These are phyloP conservation scores for Macquaria ambigua DNA, from an alignment of 2,113 vertebrate species.

Conservation along the genomic window DNA sequence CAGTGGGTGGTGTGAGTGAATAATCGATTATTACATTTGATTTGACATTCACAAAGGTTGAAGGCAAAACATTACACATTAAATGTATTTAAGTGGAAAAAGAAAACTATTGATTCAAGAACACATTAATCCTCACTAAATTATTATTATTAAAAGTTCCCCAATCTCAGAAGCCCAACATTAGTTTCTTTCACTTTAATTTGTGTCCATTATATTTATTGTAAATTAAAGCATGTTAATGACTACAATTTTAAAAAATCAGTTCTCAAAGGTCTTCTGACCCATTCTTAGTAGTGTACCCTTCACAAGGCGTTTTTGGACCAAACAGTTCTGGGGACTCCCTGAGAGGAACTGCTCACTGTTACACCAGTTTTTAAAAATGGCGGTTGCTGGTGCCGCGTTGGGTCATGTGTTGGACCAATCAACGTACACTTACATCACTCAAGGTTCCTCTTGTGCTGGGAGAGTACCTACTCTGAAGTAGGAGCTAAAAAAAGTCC, in stretches of 20 bases:
- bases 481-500: too few species aligned
- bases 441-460: too few species aligned
- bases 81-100: background rate
- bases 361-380: too few species aligned
- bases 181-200: background rate
- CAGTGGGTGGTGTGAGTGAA: background rate
- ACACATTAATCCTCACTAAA: background rate
- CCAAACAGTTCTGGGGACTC: too few species aligned
- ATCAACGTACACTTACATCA: too few species aligned
- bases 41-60: constrained; percentile 9
- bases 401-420: too few species aligned
- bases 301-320: background rate
- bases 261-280: background rate
- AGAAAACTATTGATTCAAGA: background rate
- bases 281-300: background rate
- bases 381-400: too few species aligned
- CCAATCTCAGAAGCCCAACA: background rate
- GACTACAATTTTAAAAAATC: background rate
- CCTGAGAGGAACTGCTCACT: too few species aligned
- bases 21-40: constrained; percentile 9
- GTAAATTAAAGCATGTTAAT: background rate
- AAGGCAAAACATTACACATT: background rate
- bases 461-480: too few species aligned
- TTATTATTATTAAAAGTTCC: background rate
- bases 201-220: background rate